These are phyloP conservation scores for Basileuterus tristriatus DNA, from an alignment of 2,797 vertebrate species.

Conservation along the genomic window DNA sequence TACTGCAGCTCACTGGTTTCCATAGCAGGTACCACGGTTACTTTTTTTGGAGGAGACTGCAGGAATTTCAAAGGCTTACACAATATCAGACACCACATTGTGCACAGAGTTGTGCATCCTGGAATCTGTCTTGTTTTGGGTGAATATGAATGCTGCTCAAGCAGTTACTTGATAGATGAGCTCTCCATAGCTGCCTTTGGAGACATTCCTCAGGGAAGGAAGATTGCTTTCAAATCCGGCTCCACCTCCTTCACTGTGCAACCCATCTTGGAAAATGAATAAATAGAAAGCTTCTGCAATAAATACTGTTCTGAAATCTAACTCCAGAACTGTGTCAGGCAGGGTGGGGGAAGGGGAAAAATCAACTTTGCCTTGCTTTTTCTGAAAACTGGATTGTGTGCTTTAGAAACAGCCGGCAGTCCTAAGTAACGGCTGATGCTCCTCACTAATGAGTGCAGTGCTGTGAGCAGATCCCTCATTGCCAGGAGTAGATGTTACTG, in stretches of 20 bases:
- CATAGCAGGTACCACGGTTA: background rate
- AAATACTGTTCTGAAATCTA: conserved; percentile 38
- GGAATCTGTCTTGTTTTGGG: background rate
- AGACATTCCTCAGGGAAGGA: background rate
- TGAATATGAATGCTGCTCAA: background rate
- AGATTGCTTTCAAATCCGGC: background rate
- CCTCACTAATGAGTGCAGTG: background rate
- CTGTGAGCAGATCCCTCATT: background rate
- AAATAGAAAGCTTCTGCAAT: conserved; percentile 42
- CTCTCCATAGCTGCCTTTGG: background rate
- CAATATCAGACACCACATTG: rapidly evolving
- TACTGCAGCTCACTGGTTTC: background rate
- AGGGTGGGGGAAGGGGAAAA: background rate
- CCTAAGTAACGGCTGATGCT: background rate
- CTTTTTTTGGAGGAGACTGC: background rate
- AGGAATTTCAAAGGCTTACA: background rate
- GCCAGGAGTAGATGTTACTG: conserved; percentile 17
- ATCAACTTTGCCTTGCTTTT: conserved; percentile 41
- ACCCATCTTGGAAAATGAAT: conserved; percentile 18
- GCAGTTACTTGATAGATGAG: background rate
- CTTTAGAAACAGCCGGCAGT: background rate
- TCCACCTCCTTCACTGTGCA: background rate
- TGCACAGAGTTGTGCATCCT: background rate
- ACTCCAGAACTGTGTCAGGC: background rate
- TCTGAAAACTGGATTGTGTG: background rate